These are phyloP conservation scores for Drosophila lowei DNA, from an alignment of 1,140 invertebrate species.

Conservation along the genomic window DNA sequence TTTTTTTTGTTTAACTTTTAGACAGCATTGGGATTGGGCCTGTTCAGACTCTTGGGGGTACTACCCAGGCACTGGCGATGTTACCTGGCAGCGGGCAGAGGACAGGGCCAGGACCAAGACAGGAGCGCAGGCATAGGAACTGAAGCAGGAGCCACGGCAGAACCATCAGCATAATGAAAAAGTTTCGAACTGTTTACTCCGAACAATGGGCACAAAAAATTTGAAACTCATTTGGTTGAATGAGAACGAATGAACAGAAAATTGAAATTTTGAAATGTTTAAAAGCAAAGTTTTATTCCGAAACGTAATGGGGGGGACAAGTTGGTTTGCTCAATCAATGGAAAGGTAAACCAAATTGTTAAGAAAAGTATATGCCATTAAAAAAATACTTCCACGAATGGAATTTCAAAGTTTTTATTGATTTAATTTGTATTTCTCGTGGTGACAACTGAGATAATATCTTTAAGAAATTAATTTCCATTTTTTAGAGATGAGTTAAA, in stretches of 20 bases:
- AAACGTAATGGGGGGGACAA: too few relatives aligned
- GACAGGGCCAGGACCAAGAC: background rate
- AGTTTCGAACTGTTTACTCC: constrained; percentile 66
- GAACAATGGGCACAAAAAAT: constrained; percentile 55
- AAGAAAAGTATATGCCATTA: too few relatives aligned
- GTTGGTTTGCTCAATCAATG: too few relatives aligned
- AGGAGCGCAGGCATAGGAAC: constrained; percentile 14
- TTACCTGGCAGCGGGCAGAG: constrained; percentile 19
- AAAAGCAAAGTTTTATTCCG: too few relatives aligned
- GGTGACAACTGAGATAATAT: too few relatives aligned
- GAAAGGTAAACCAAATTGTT: too few relatives aligned
- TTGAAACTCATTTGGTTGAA: background rate
- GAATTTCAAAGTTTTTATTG: too few relatives aligned
- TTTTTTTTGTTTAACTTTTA: constrained; percentile 62
- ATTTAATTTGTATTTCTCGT: too few relatives aligned
- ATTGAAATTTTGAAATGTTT: background rate
- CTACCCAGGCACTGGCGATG: constrained; percentile 13
- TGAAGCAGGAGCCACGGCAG: constrained; percentile 4
- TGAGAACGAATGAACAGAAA: background rate
- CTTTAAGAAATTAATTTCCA: too few relatives aligned
- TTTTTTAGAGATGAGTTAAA: too few relatives aligned
- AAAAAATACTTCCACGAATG: too few relatives aligned
- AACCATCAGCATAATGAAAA: constrained; percentile 77
- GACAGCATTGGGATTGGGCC: constrained; percentile 47
- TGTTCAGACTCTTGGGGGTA: constrained; percentile 33